Base-by-base conservation (phyloP, 2,888 invertebrate genomes). In the Synergus japonicus region DNA sequence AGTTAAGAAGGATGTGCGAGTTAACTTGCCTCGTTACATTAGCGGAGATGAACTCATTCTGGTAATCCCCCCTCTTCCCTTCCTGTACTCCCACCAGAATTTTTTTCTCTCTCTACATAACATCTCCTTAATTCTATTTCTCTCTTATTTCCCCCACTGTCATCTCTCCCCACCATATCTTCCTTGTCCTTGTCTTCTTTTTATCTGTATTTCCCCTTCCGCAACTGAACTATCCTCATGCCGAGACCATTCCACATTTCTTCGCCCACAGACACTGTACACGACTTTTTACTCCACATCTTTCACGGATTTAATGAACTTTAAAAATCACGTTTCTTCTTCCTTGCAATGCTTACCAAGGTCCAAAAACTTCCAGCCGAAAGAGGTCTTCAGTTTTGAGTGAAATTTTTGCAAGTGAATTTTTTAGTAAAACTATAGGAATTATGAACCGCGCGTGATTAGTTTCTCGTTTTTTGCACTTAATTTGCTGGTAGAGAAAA, bases 1-100 rank as follows among this genome's bases (percentile, higher is more conserved):
- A 86, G 90, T 89, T 91, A 90, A 92, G 91, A 90, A 91, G 92
- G 92, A 92, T 91, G 91, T 91, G 86, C 91, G 90, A 91, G 92
- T 91, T 90, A 91, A 90, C 89, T 90, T 88, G 87, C 85, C 87
- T 88, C 86, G 90, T 90, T 91, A 89, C 90, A 89, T 91, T 91
- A 90, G 84, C 87, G 83, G 88, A 90, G 91, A 91, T 91, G 90
- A 92, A 90, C 90, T 92, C 91, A 90, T 90, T 90, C 89, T 83
- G 86, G 84, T 81, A 46, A 46, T 37, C 22, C 44, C 22, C 44
- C 64, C 29, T 43, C 37, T 29, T 29, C 76, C 22, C 37, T 77
- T 54, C 13, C 69, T 29, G 54, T 41, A 18, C 46, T 12, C 60
- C 77, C 49, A n/a, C 60, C 58, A 44, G 65, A 54, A 41, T 63